Conservation (phyloP, 2,888 invertebrate genomes). For the Tricholauxania praeusta region DNA sequence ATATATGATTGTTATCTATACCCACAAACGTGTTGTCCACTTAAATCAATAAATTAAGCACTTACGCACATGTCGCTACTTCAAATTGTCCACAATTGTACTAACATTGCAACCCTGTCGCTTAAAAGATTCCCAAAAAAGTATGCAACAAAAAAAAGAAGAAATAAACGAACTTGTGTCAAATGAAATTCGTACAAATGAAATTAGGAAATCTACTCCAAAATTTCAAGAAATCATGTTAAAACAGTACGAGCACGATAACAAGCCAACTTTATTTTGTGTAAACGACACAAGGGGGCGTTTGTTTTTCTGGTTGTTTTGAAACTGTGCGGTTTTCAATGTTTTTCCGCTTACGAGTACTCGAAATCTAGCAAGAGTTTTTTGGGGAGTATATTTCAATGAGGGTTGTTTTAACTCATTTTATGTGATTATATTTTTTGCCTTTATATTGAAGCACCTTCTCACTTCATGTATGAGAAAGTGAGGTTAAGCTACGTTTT, state of each 20-base stretch:
- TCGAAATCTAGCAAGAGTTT: neutral
- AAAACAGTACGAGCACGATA: constrained; percentile 50
- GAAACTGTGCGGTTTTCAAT: constrained; percentile 60
- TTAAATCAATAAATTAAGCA: constrained; percentile 31
- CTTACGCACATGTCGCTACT: constrained; percentile 24
- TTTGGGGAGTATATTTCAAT: neutral
- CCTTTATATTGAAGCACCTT: neutral
- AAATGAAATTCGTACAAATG: constrained; percentile 49
- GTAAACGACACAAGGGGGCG: constrained; percentile 41
- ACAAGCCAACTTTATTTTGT: constrained; percentile 8
- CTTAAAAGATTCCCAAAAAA: constrained; percentile 9
- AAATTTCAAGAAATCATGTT: constrained; percentile 62
- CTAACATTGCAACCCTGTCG: constrained; percentile 13
- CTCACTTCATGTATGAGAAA: neutral
- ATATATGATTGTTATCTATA: too few relatives aligned
- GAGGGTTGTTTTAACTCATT: constrained; percentile 21
- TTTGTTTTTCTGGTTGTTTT: constrained; percentile 56
- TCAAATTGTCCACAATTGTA: neutral
- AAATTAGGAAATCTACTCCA: constrained; percentile 62
- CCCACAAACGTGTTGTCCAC: neutral
- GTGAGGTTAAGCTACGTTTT: constrained; percentile 16
- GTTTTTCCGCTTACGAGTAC: constrained; percentile 43
- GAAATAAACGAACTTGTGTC: constrained; percentile 15
- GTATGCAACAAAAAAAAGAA: constrained; percentile 10
- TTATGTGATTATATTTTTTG: constrained; percentile 6